phyloP scores from a whole-genome alignment of 2,888 invertebrate genomes.

The Philereme vetulata region DNA sequence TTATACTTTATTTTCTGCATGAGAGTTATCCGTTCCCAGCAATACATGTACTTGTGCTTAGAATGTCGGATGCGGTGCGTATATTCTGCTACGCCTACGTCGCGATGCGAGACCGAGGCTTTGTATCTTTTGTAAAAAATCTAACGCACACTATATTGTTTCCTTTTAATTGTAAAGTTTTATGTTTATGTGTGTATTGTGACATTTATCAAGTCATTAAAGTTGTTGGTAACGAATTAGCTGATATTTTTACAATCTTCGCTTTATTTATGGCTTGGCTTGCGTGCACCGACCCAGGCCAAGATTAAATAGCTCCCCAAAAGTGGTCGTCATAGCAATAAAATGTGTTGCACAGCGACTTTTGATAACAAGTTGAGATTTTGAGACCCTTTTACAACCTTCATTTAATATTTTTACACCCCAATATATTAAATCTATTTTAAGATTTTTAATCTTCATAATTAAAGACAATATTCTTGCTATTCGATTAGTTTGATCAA shows the following conservation, averaged over 20 bases:
- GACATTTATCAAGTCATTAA: constrained; percentile 43
- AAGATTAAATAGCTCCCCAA: constrained; percentile 28
- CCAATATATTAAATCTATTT: too few relatives aligned
- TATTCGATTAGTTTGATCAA: too few relatives aligned
- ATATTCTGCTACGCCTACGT: not conserved
- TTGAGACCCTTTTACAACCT: too few relatives aligned
- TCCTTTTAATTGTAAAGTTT: constrained; percentile 62
- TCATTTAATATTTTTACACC: too few relatives aligned
- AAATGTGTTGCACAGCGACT: not conserved
- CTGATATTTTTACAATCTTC: constrained; percentile 38
- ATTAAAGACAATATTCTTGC: too few relatives aligned
- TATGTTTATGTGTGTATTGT: constrained; percentile 45
- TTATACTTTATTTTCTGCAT: too few relatives aligned
- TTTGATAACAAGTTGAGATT: too few relatives aligned
- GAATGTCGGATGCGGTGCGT: not conserved
- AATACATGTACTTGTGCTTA: too few relatives aligned
- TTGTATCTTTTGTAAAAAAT: constrained; percentile 11
- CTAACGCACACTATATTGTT: constrained; percentile 58
- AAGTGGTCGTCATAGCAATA: constrained; percentile 24
- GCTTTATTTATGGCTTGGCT: constrained; percentile 33
- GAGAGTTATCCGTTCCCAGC: too few relatives aligned
- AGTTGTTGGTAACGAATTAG: constrained; percentile 37
- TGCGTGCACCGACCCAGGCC: constrained; percentile 28
- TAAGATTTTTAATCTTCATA: too few relatives aligned
- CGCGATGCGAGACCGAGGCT: not conserved